A percentile compares a stretch with the other conserved stretches of the same genome.
Conservation (phyloP, 2,888 invertebrate species). For the Campoplex nolae region DNA sequence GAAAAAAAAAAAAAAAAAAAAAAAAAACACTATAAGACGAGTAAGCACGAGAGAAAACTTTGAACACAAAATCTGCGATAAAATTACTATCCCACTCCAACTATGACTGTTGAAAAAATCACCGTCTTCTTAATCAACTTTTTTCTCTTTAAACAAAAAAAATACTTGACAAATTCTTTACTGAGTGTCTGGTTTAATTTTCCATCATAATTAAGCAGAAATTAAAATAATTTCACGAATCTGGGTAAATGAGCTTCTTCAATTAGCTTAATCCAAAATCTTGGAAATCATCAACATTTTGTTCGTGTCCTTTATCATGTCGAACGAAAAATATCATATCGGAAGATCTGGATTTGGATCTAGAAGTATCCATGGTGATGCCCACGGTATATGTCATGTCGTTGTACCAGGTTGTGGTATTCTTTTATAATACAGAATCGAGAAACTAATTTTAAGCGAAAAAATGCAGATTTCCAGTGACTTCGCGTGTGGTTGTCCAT, state of each 20-base stretch:
- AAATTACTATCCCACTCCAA: conserved; percentile 47
- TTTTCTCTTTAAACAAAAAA: neutral
- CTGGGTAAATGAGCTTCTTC: neutral
- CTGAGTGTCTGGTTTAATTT: neutral
- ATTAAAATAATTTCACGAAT: neutral
- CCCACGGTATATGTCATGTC: neutral
- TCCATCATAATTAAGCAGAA: neutral
- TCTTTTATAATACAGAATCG: neutral
- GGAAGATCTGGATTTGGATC: neutral
- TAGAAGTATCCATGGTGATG: neutral
- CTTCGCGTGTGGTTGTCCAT: neutral
- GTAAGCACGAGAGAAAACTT: conserved; percentile 30
- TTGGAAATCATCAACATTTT: neutral
- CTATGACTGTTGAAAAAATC: neutral
- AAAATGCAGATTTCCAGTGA: neutral
- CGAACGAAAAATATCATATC: neutral
- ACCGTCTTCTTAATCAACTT: neutral
- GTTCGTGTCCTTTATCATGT: neutral
- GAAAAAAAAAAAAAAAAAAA: conserved; percentile 6
- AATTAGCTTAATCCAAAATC: neutral
- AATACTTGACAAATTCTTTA: neutral
- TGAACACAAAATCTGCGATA: conserved; percentile 48
- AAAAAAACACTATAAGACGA: neutral
- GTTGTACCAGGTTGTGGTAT: neutral
- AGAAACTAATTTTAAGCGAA: neutral